Evolutionary conservation across 2,113 vertebrate genomes (phyloP), one percentile per base, ranked within the genome.

Genomic region (Arvicanthis niloticus): DNA sequence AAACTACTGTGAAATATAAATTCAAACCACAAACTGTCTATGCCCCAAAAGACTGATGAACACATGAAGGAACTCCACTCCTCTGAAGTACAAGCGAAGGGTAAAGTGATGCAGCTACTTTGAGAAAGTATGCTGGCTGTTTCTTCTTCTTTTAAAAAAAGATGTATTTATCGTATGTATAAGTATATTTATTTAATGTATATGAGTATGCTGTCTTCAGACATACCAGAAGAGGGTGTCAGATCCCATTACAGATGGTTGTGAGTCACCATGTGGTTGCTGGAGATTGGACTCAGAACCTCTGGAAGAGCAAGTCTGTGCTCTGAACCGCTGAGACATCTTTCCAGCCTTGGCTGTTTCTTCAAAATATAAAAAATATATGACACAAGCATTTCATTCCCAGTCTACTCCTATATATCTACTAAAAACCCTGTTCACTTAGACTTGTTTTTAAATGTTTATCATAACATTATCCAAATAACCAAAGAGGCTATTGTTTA

Each of bases 391-490:
- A 81, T 92, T 95, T 45, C 62, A 93, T 58, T 88, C 11, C 76
- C 91, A 88, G 84, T 93, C 34, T 68, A 92, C 48, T 88, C 11
- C 76, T 85, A 65, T 34, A 84, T 40, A 90, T 34, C 56, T 65
- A 89, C 42, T 29, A n/a, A 26, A 87, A 80, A 24, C 88, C 90
- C 89, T 86, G 81, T 90, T 29, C 51, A 72, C 12, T 40, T 22
- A 89, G 67, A 73, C 45, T 89, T 96, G n/a, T 48, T 93, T 51
- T 80, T 45, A 95, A 93, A 88, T 89, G 16, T 77, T 85, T 91
- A 94, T 19, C 62, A 12, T 72, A 84, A 86, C 31, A 73, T 92
- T 93, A 91, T 78, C 48, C 45, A 93, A 94, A 95, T 88, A 84
- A 56, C 1, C 62, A 40, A 37, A 96, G 17, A 97, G 89, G 24